Evolutionary conservation across 1,140 invertebrate species (phyloP), one percentile per base, ranked within the genome.

Genomic region (Procambarus clarkii): DNA sequence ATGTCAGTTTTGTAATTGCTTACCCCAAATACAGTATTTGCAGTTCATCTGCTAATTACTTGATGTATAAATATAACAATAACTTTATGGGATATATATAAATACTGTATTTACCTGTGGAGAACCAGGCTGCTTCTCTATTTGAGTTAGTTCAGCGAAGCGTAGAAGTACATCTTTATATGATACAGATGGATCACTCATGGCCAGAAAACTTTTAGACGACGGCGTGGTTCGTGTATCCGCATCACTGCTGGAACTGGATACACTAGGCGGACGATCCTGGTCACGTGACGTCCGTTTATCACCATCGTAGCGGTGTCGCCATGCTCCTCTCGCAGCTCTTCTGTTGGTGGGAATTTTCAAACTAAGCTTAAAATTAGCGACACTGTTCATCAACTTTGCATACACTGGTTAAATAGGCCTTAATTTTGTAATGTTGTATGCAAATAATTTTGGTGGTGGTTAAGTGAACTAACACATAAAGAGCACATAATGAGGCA

Each of bases 111-210:
- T 83, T 71, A 93, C 92, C 82, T 93, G 92, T 24, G 92, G 92
- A n/a, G 92, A 93, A 21, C 92, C 92, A 34, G 92, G 92, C 54
- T 89, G 77, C 79, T 92, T 90, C 58, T 90, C 87, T 86, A 88
- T 91, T 74, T 93, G 92, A 34, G 92, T 93, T 45, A 93, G 82
- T 58, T 93, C 90, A 11, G 92, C 92, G 87, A 93, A 92, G 24
- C 88, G 86, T 54, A 93, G 44, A 8, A 93, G 83, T 8, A 93
- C 90, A 86, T 93, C 92, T 76, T 93, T 93, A 69, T 92, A 93
- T 5, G 90, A 90, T 13, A 93, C 92, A 34, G 78, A 92, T 21
- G 92, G 90, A 71, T 93, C 92, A 60, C 80, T 93, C 60, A 93
- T 76, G 24, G 92, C 34, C 60, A 93, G 81, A 2, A 82, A 46